Conservation (phyloP, 2,797 vertebrate species). For the Lithobates pipiens region DNA sequence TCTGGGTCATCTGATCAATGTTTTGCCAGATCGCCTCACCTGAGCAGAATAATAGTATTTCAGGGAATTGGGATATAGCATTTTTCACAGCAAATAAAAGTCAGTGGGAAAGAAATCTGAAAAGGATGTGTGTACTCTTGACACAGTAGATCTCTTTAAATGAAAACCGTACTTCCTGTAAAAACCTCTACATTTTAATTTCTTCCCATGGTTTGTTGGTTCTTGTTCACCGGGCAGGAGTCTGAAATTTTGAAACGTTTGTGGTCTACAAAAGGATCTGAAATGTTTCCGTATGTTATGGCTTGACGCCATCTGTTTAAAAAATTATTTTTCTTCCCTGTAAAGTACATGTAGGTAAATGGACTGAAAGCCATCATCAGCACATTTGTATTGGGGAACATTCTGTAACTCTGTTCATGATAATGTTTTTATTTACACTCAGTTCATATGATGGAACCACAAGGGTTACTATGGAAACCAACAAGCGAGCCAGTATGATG, state of each 20-base stretch:
- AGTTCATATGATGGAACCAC: neutral
- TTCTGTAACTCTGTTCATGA: neutral
- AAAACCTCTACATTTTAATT: slow-evolving; percentile 33
- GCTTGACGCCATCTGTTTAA: slow-evolving; percentile 47
- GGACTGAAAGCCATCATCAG: slow-evolving; percentile 9
- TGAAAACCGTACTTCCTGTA: slow-evolving; percentile 43
- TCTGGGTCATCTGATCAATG: slow-evolving; percentile 8
- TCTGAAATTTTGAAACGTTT: slow-evolving; percentile 37
- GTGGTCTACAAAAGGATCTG: slow-evolving; percentile 29
- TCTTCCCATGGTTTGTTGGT: slow-evolving; percentile 33
- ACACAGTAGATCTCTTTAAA: slow-evolving; percentile 36
- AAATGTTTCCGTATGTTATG: slow-evolving; percentile 54
- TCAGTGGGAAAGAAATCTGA: slow-evolving; percentile 38
- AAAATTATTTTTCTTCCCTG: slow-evolving; percentile 18
- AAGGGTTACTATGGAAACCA: slow-evolving; percentile 7
- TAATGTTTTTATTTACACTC: neutral
- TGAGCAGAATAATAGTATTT: slow-evolving; percentile 20
- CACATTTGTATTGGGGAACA: neutral
- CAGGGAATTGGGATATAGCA: slow-evolving; percentile 26
- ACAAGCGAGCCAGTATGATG: neutral
- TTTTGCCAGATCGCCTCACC: slow-evolving; percentile 7
- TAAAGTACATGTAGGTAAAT: slow-evolving; percentile 4
- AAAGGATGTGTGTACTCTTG: slow-evolving; percentile 30
- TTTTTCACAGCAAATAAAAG: slow-evolving; percentile 45
- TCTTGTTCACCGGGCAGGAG: slow-evolving; percentile 26